phyloP scores from a whole-genome alignment of 2,797 vertebrate species.

The Halcyon leucocephala region DNA sequence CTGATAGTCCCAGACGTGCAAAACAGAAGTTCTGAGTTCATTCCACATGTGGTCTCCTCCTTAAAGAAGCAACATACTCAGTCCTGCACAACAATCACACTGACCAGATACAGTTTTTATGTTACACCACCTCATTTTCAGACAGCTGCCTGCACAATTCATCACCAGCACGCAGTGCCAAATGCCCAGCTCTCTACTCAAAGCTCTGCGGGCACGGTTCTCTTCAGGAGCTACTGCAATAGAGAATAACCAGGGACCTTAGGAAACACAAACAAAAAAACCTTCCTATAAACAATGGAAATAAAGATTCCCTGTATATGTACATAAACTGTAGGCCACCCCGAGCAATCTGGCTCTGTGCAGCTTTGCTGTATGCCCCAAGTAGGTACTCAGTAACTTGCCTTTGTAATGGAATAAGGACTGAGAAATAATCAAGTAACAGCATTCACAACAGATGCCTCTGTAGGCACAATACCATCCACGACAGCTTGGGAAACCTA shows the following conservation, averaged over 20 bases:
- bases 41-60: neutral
- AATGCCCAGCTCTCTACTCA: neutral
- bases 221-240: neutral
- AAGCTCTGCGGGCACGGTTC: neutral
- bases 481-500: neutral
- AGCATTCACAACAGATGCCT: neutral
- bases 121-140: neutral
- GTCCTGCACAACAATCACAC: neutral
- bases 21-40: neutral
- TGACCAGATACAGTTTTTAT: neutral
- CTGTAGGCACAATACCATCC: neutral
- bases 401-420: neutral
- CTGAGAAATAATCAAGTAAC: neutral
- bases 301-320: neutral
- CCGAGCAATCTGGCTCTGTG: neutral
- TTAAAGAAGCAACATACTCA: accelerated
- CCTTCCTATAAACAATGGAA: neutral
- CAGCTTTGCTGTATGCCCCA: neutral
- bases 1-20: neutral
- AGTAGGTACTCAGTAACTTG: neutral
- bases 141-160: neutral
- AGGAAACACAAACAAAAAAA: neutral
- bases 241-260: neutral
- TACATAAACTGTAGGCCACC: neutral
- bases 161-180: neutral